Evolutionary conservation across 1,140 invertebrate species (phyloP), one percentile per base, ranked within the genome.

Genomic region (Brachystomella parvula): DNA sequence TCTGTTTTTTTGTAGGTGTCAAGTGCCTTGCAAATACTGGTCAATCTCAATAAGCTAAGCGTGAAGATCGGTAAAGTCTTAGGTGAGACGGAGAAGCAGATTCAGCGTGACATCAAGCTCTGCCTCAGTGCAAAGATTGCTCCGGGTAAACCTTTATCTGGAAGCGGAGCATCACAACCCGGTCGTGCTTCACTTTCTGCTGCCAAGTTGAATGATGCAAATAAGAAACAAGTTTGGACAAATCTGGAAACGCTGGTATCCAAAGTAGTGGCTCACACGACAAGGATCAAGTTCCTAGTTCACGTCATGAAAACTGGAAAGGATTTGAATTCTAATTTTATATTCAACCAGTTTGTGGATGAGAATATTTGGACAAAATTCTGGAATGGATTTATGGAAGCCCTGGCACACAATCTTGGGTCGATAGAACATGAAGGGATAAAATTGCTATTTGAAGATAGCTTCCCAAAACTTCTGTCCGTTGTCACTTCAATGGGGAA

Each of bases 391-490:
- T 63, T 73, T 3, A 64, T 71, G 30, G 61, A 73, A 24, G 65
- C 66, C 39, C 65, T 75, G 1, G 63, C 60, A 26, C 35, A 63
- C 26, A n/a, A 71, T 26, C 69, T 76, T 53, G 17, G 30, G 12
- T 59, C 67, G 31, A 63, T 69, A 0, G 67, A 66, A 47, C 59
- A 87, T 0, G 80, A 83, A 49, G 85, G 87, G 73, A 82, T 92
- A n/a, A 89, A 88, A 74, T 89, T 93, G 79, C 86, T 89, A 39
- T 81, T 94, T 61, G 91, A 94, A 80, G 87, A 87, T 57, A 91
- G 94, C 77, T 94, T 88, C 79, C 91, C 92, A 21, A 92, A 89
- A 76, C 80, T 94, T 61, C 79, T 95, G 15, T 84, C 84, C 49
- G 76, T 87, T 29, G 85, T 71, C 19, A 57, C 35, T 24, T 17